phyloP scores from a whole-genome alignment of 2,888 invertebrate genomes.

The Ormia ochracea region DNA sequence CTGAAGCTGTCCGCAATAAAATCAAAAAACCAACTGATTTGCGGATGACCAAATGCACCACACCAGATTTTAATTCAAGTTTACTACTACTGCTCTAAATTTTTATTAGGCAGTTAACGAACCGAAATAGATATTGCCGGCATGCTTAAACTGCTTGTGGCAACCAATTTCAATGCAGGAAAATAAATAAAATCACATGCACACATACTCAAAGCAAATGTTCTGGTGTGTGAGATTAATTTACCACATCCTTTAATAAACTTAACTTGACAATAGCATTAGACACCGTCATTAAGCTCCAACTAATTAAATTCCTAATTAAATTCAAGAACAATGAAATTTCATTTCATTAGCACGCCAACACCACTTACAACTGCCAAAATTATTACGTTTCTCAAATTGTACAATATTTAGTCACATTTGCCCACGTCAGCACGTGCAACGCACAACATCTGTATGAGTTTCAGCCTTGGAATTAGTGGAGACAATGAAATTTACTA shows the following conservation, averaged over 20 bases:
- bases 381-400: neutral
- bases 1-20: neutral
- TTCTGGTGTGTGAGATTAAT: slow-evolving; percentile 2
- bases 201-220: neutral
- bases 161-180: neutral
- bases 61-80: neutral
- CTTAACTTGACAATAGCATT: slow-evolving; percentile 37
- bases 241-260: slow-evolving; percentile 56
- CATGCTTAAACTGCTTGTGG: neutral
- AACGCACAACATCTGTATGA: neutral
- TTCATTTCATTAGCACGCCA: slow-evolving; percentile 53
- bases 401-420: neutral
- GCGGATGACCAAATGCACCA: neutral
- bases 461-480: neutral
- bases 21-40: neutral
- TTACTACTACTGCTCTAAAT: neutral
- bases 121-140: neutral
- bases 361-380: slow-evolving; percentile 1
- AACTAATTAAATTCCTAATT: slow-evolving; percentile 60
- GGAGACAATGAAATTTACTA: neutral
- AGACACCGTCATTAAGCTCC: slow-evolving; percentile 25
- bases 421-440: neutral
- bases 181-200: neutral
- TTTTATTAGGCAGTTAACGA: neutral
- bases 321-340: slow-evolving; percentile 58